A percentile compares a stretch with the other conserved stretches of the same genome.
These are phyloP conservation scores for Conus betulinus DNA, from an alignment of 1,140 invertebrate species.

Conservation along the genomic window DNA sequence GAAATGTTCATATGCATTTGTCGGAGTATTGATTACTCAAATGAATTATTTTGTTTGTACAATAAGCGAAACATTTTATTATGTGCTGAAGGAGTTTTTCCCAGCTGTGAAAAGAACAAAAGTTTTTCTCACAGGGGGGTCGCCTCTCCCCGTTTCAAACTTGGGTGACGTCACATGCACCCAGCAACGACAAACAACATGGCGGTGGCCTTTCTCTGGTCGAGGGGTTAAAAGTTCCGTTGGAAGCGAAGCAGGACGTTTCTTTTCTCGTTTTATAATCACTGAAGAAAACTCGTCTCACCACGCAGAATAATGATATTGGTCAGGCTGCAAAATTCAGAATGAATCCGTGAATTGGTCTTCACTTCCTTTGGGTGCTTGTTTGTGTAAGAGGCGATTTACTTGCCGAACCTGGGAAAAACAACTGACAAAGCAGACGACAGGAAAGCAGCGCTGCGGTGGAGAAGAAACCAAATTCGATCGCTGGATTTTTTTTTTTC, in stretches of 20 bases:
- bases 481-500: background rate
- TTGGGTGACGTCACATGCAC: conserved; percentile 44
- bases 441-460: background rate
- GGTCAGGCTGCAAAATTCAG: background rate
- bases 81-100: background rate
- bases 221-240: background rate
- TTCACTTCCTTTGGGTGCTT: background rate
- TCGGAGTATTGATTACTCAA: background rate
- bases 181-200: conserved; percentile 46
- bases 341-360: background rate
- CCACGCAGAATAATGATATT: background rate
- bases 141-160: background rate
- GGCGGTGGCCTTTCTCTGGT: conserved; percentile 20
- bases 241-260: background rate
- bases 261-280: background rate
- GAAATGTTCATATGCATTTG: background rate
- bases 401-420: background rate
- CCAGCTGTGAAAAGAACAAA: background rate
- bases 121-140: background rate
- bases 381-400: background rate
- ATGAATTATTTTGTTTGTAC: background rate
- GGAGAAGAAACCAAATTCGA: background rate
- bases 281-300: background rate
- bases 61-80: background rate
- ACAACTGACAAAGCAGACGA: background rate